These are phyloP conservation scores for Pterophyllum scalare DNA, from an alignment of 2,113 vertebrate species.

Conservation along the genomic window DNA sequence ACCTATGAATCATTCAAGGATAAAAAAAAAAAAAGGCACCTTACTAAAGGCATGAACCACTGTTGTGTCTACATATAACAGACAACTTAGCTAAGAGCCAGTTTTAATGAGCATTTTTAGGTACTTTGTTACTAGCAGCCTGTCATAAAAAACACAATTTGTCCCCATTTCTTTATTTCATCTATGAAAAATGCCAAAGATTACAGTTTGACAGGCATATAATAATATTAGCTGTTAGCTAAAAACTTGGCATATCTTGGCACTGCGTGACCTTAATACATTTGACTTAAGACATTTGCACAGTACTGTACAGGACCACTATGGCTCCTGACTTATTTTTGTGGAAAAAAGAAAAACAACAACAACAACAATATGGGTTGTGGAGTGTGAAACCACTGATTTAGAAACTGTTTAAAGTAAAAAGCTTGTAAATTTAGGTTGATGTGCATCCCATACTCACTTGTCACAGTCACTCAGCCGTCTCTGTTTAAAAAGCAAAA, in stretches of 20 bases:
- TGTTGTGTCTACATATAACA: no score
- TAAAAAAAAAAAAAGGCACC: not conserved
- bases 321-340: no score
- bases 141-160: not conserved
- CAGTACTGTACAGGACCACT: no score
- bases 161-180: not conserved
- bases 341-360: no score
- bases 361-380: not conserved
- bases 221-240: not conserved
- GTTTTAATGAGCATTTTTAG: not conserved
- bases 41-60: not conserved
- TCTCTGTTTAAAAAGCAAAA: conserved; percentile 55
- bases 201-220: not conserved
- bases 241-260: not conserved
- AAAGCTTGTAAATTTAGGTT: no score
- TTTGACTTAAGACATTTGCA: no score
- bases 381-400: not conserved
- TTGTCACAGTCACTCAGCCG: not conserved
- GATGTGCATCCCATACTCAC: conserved; percentile 45
- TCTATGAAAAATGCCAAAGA: not conserved
- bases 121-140: not conserved
- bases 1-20: not conserved
- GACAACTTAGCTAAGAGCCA: no score
- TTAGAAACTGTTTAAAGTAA: not conserved
- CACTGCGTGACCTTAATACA: not conserved